Evolutionary conservation across 1,140 invertebrate genomes (phyloP), one percentile per base, ranked within the genome.

Genomic region (Pogonognathellus flavescens): DNA sequence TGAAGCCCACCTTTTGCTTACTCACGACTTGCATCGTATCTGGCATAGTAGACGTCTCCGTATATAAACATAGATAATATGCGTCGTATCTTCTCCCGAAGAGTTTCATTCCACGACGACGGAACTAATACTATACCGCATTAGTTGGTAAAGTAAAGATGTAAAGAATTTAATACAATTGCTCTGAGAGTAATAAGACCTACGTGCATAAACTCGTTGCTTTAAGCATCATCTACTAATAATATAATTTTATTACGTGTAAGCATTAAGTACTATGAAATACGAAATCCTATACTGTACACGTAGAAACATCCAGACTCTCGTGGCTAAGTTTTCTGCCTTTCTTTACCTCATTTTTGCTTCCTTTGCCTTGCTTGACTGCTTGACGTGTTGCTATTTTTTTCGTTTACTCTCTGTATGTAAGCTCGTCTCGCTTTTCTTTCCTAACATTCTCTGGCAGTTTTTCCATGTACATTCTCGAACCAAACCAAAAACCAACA

Each of bases 191-290:
- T 41, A 76, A 76, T 76, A 76, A 50, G 41, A 14, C 49, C 41
- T 76, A 76, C 70, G 70, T 76, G 70, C 70, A 76, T 76, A 76
- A 76, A 76, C 31, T 76, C 70, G 16, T 76, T 16, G 25, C 70
- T 76, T 76, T 49, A 49, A 76, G 70, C 70, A 76, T 50, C 41
- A 25, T 18, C 31, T 14, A 76, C 31, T 14, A 76, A 76, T 76
- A 76, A 76, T 76, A 50, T 76, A 76, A 76, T 76, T 76, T 76
- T 76, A 76, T 76, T 76, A 76, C 31, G 16, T 49, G 16, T 50
- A 50, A 50, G 25, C n/a, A 50, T 57, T 57, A 57, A 57, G 53
- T 57, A 57, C 11, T 57, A 9, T 1, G n/a, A 57, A 57, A 14
- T 14, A 57, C 11, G n/a, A n/a, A n/a, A n/a, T 57, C 53, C 2